phyloP scores from a whole-genome alignment of 2,888 invertebrate species.

The Neoscelio sp. region DNA sequence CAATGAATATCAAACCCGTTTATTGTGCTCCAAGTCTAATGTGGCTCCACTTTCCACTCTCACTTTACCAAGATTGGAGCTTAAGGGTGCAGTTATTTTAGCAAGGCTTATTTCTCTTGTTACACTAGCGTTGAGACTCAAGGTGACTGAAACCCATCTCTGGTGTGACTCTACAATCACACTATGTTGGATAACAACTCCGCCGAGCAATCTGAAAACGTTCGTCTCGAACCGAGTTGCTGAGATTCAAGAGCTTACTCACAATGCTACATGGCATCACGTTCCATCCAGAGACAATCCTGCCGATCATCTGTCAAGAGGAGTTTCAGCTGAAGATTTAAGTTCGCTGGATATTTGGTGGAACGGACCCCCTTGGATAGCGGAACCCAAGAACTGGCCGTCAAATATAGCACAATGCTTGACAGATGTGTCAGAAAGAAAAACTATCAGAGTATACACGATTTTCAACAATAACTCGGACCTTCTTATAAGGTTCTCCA shows the following conservation, averaged over 20 bases:
- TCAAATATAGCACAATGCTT: neutral
- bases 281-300: neutral
- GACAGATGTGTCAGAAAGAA: neutral
- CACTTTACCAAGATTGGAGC: constrained; percentile 25
- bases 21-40: constrained; percentile 61
- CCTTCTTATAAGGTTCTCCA: constrained; percentile 2
- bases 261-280: neutral
- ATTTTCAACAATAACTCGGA: neutral
- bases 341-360: neutral
- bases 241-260: neutral
- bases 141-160: constrained; percentile 1
- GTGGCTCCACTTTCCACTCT: constrained; percentile 18
- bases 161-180: constrained; percentile 35
- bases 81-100: constrained; percentile 22
- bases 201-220: constrained; percentile 7
- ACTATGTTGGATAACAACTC: constrained; percentile 27
- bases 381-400: neutral
- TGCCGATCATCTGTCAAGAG: neutral
- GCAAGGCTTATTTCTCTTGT: constrained; percentile 1
- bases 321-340: neutral
- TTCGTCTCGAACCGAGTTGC: neutral
- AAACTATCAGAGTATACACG: no score
- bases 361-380: constrained; percentile 10
- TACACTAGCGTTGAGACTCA: neutral
- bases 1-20: neutral